Conservation (phyloP, 2,797 vertebrate genomes). For the Helarctos malayanus region DNA sequence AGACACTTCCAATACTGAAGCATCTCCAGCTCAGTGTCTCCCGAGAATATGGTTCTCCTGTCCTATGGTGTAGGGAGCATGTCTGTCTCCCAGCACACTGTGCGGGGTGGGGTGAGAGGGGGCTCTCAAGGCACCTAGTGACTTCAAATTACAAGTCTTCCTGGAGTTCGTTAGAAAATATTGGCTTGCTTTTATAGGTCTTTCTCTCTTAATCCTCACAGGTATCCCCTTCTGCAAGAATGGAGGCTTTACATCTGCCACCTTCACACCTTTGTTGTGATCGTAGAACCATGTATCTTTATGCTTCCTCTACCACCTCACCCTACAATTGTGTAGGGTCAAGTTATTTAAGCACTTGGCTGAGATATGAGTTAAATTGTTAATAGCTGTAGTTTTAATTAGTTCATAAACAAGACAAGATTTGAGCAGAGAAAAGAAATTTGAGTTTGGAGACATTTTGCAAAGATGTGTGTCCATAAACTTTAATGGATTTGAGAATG, state of each 20-base stretch:
- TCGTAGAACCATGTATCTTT: background rate
- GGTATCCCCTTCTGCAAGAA: background rate
- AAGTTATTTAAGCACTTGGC: background rate
- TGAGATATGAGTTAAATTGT: background rate
- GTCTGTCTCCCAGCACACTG: background rate
- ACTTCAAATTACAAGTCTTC: background rate
- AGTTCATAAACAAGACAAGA: background rate
- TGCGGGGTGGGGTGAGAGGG: accelerated
- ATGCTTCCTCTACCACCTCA: background rate
- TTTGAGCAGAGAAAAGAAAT: background rate
- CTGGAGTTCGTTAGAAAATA: background rate
- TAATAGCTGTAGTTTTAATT: background rate
- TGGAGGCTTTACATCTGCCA: background rate
- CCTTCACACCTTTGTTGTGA: background rate
- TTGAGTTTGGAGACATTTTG: background rate
- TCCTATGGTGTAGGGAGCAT: accelerated
- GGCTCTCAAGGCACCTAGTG: background rate
- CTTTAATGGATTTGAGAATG: slow-evolving; percentile 7
- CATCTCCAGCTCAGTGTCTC: background rate
- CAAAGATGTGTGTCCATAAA: background rate
- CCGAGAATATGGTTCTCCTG: background rate
- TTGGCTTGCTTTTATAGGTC: background rate
- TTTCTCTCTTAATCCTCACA: background rate
- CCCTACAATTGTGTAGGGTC: background rate
- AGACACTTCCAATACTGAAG: background rate